These are phyloP conservation scores for Plotosus lineatus DNA, from an alignment of 2,113 vertebrate species.

Conservation along the genomic window DNA sequence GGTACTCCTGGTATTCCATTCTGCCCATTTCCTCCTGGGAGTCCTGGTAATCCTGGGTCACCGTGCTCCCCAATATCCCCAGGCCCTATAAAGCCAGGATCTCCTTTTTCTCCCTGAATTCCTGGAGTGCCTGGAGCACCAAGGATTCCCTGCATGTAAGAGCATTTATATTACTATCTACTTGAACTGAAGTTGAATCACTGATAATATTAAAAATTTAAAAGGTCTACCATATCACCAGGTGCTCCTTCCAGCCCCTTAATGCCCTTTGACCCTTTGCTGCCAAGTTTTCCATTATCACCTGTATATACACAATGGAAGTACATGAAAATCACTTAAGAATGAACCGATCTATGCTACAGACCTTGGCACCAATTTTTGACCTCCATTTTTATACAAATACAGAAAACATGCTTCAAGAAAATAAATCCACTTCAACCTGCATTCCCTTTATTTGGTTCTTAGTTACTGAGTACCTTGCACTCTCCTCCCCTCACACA, in stretches of 20 bases:
- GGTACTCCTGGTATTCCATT: conserved; percentile 30
- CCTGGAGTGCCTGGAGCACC: conserved; percentile 62
- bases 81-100: conserved; percentile 55
- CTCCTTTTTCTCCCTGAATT: conserved; percentile 58
- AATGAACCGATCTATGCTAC: background rate
- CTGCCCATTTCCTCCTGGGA: background rate
- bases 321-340: background rate
- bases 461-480: background rate
- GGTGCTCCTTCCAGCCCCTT: conserved; percentile 24
- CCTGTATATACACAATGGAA: conserved; percentile 22
- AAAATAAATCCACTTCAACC: background rate
- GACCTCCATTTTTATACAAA: background rate
- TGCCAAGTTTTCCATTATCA: background rate
- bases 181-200: too few relatives aligned
- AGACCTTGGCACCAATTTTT: background rate
- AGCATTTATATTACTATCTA: background rate
- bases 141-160: conserved; percentile 54
- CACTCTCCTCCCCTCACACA: background rate
- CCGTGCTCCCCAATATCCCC: conserved; percentile 18
- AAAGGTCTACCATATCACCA: conserved; percentile 25
- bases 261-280: conserved; percentile 11
- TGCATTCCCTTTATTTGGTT: background rate
- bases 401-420: background rate
- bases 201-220: too few relatives aligned
- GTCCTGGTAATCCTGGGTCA: conserved; percentile 31